Base-by-base conservation (phyloP, 1,140 invertebrate species). In the Bombus breviceps region DNA sequence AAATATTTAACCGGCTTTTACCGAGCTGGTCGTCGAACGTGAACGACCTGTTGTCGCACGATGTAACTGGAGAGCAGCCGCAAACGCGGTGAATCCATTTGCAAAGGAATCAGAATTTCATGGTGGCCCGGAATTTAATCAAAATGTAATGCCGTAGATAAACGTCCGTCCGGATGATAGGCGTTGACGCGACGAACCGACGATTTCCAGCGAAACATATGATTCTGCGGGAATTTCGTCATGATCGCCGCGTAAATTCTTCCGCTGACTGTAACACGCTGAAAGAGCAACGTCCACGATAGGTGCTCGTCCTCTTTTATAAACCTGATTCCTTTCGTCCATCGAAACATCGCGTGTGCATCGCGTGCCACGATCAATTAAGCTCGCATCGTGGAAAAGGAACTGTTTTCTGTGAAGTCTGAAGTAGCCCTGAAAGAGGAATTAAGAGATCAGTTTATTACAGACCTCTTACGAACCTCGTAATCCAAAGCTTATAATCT, bases 1-100 rank as follows among this genome's bases (percentile, higher is more conserved):
- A 83, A 83, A 66, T 47, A 76, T 83, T 76, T 76, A 83, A 53
- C 41, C 81, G 28, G 81, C 53, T 75, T 82, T 82, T 37, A 62
- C 57, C 37, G 25, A 34, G 41, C 15, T 43, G 32, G 37, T 76
- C 59, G 72, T 15, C 25, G 22, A 62, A 43, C 25, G n/a, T n/a
- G 73, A 53, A 25, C 59, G 59, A 81, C 57, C 69, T 32, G 81
- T 83, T 76, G 72, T 37, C 78, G 78, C 78, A 10, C 66, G 28
- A 8, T 13, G 69, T 57, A 83, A 71, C 75, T 47, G 34, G 53
- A 84, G 66, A 59, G 22, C 43, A 13, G 43, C 43, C 78, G 66
- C 78, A 86, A 87, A 87, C 87, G 83, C 81, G 62, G 87, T 57
- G 86, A 88, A 88, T 75, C 88, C 87, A 85, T 88, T 89, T 88